Conservation (phyloP, 1,140 invertebrate species). For the Drosophila sulfurigaster region DNA sequence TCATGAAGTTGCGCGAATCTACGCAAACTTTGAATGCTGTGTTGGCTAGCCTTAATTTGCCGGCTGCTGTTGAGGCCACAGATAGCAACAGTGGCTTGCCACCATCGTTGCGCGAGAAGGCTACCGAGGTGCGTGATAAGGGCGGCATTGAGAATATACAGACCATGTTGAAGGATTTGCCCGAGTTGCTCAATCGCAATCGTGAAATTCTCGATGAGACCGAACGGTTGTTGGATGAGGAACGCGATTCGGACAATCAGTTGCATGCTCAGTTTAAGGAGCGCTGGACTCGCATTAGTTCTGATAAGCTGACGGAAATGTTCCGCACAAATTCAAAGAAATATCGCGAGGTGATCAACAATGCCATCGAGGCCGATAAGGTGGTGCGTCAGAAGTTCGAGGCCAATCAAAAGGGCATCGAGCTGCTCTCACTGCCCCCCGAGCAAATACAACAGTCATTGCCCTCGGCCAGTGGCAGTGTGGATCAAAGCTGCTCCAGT, state of each 20-base stretch:
- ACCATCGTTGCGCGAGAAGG: conserved; percentile 95
- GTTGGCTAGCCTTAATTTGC: conserved; percentile 97
- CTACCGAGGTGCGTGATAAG: conserved; percentile 88
- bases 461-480: conserved; percentile 86
- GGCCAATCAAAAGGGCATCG: conserved; percentile 91
- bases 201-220: conserved; percentile 98
- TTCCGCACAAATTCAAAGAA: conserved; percentile 94
- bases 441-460: conserved; percentile 88
- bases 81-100: conserved; percentile 92
- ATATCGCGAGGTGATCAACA: conserved; percentile 96
- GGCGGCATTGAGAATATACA: conserved; percentile 89
- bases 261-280: conserved; percentile 95
- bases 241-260: conserved; percentile 95
- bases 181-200: conserved; percentile 95
- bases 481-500: conserved; percentile 87
- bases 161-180: conserved; percentile 91
- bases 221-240: conserved; percentile 95
- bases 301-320: conserved; percentile 94
- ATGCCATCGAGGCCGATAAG: conserved; percentile 91
- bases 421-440: conserved; percentile 92
- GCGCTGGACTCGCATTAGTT: conserved; percentile 95
- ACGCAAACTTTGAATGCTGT: conserved; percentile 96
- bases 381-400: conserved; percentile 95
- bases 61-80: conserved; percentile 97
- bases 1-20: conserved; percentile 93